Base-by-base conservation (phyloP, 2,113 vertebrate genomes). In the Upupa epops region DNA sequence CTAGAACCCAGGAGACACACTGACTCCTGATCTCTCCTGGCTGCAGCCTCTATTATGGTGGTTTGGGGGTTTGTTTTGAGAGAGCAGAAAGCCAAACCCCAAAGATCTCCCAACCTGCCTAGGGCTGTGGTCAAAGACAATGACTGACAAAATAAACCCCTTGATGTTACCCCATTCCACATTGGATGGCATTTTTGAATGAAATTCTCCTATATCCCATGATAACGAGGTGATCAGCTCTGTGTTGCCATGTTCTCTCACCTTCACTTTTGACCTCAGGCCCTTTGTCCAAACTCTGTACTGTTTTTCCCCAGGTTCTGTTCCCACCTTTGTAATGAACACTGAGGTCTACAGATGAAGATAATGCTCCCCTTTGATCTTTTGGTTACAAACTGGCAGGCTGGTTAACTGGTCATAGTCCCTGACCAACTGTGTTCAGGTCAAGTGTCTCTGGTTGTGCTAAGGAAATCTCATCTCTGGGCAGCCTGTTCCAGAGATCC, bases 191-290 rank as follows among this genome's bases (percentile, higher is more conserved):
- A 25, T 18, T 84, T 80, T 40, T 9, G 13, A 68, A 34, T 75
- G 18, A 25, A 63, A 36, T 79, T 13, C 37, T 66, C 29, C 13
- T 58, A 3, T 17, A 6, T 16, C 1, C 34, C 1, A 9, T 19
- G 65, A 19, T 28, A 14, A 19, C 1, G 4, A 86, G 26, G 34
- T 1, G 8, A 37, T 32, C 32, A 9, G 59, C 36, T 58, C 42
- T 36, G 0, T 51, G 48, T 56, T 45, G 40, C 29, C 6, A 11
- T 0, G 1, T 32, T 87, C 40, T n/a, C 83, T 59, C 29, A 11
- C 29, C 56, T 75, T 63, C 34, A 6, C 48, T 42, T 64, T n/a
- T 64, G 56, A 45, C 42, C 11, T 51, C 51, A 32, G 34, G 28
- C 63, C 9, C 3, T 36, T 69, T 37, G 17, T 58, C 8, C 26